phyloP scores from a whole-genome alignment of 1,140 invertebrate genomes.

The Cardiocondyla obscurior region DNA sequence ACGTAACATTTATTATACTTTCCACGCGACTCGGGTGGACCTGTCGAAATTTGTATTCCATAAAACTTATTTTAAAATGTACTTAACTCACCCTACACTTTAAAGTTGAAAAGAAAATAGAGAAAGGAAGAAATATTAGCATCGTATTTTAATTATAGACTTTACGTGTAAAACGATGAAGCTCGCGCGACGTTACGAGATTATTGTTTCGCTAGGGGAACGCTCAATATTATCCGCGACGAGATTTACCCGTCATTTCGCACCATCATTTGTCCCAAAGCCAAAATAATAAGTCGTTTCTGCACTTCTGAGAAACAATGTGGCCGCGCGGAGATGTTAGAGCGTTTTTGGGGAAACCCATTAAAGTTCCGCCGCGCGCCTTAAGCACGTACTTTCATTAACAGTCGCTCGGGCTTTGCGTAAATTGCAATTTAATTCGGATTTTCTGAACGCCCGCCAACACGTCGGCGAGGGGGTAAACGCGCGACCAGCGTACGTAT shows the following conservation, averaged over 20 bases:
- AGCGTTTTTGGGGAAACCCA: background rate
- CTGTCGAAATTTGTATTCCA: too few relatives aligned
- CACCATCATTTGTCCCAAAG: background rate
- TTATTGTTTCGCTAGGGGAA: background rate
- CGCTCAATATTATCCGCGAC: background rate
- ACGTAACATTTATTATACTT: background rate
- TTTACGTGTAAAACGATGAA: background rate
- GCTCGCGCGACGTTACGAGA: background rate
- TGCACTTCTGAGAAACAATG: constrained; percentile 9
- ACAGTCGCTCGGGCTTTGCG: constrained; percentile 19
- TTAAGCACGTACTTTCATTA: constrained; percentile 37
- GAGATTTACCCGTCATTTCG: background rate
- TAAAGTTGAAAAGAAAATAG: too few relatives aligned
- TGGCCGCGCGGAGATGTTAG: background rate
- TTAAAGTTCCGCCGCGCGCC: constrained; percentile 9
- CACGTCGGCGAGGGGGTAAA: constrained; percentile 15
- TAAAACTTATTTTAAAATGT: too few relatives aligned
- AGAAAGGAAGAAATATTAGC: too few relatives aligned
- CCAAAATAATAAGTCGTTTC: constrained; percentile 2
- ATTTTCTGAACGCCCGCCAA: constrained; percentile 46
- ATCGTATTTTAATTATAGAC: background rate
- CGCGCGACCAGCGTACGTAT: constrained; percentile 8
- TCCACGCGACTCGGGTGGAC: too few relatives aligned
- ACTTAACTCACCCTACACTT: too few relatives aligned
- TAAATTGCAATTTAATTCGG: constrained; percentile 42